A percentile compares a stretch with the other conserved stretches of the same genome.
These are phyloP conservation scores for Proales similis DNA, from an alignment of 1,140 invertebrate genomes.

Conservation along the genomic window DNA sequence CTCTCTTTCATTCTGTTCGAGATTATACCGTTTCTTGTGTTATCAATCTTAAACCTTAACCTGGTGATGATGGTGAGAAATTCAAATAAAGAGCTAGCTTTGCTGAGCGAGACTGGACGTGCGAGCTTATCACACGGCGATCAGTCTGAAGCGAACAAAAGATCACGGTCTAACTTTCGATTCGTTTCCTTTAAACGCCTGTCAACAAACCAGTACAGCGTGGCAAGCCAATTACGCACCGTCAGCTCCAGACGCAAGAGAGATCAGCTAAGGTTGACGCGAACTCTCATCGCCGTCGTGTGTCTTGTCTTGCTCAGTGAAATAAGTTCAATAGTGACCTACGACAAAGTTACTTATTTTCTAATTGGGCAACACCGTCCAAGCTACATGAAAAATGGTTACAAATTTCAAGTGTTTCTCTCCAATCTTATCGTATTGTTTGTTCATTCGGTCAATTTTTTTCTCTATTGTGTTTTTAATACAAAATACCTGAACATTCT, in stretches of 20 bases:
- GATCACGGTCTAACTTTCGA: background rate
- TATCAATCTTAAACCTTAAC: slow-evolving; percentile 31
- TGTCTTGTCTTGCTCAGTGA: slow-evolving; percentile 39
- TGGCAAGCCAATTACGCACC: background rate
- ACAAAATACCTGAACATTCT: slow-evolving; percentile 21
- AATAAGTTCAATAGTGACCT: slow-evolving; percentile 37
- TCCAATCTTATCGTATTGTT: slow-evolving; percentile 32
- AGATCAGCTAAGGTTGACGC: slow-evolving; percentile 38
- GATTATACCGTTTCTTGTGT: slow-evolving; percentile 27
- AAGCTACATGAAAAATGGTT: slow-evolving; percentile 12
- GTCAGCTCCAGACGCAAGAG: background rate
- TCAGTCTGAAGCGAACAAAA: background rate
- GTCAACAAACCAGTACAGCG: background rate
- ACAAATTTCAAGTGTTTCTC: slow-evolving; percentile 25
- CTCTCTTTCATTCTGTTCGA: slow-evolving; percentile 22
- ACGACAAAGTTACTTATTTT: slow-evolving; percentile 13
- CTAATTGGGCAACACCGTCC: background rate
- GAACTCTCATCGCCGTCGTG: slow-evolving; percentile 39
- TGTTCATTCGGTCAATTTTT: slow-evolving; percentile 37
- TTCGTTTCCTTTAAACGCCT: background rate
- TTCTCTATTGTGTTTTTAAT: slow-evolving; percentile 37
- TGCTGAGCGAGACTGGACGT: no score
- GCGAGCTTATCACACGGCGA: background rate
- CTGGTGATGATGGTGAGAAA: slow-evolving; percentile 26
- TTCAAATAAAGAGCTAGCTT: slow-evolving; percentile 24